Evolutionary conservation across 1,140 invertebrate species (phyloP).

Genomic region (Holcopasites calliopsidis): DNA sequence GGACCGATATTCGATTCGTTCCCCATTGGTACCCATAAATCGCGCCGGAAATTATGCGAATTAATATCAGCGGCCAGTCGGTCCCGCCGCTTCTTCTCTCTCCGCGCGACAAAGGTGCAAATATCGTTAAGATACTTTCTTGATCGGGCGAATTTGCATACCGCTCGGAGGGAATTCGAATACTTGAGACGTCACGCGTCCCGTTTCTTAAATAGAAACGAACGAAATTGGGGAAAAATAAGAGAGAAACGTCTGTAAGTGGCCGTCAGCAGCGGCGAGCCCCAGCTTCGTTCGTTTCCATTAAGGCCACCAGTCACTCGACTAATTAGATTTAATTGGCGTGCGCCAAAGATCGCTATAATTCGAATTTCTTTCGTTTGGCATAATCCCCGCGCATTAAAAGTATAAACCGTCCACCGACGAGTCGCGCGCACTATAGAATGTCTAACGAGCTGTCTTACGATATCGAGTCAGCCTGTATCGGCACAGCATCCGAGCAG

Average conservation of each 20-base stretch:
- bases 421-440: not conserved
- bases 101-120: not conserved
- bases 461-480: too few relatives aligned
- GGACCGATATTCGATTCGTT: not conserved
- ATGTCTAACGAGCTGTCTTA: constrained; percentile 8
- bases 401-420: not conserved
- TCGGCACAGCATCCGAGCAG: too few relatives aligned
- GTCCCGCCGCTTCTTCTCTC: not conserved
- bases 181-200: not conserved
- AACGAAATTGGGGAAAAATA: not conserved
- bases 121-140: constrained; percentile 7
- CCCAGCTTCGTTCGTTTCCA: not conserved
- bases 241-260: too few relatives aligned
- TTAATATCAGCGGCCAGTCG: not conserved
- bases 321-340: constrained; percentile 25
- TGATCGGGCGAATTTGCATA: not conserved
- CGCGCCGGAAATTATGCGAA: not conserved
- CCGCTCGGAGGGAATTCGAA: not conserved
- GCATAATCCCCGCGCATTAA: not conserved
- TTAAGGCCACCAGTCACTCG: not conserved
- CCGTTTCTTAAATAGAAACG: not conserved
- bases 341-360: not conserved
- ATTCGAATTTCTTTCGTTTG: not conserved
- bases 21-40: too few relatives aligned
- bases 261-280: too few relatives aligned